Evolutionary conservation across 2,888 invertebrate species (phyloP).

Genomic region (Cosmopolites sordidus): DNA sequence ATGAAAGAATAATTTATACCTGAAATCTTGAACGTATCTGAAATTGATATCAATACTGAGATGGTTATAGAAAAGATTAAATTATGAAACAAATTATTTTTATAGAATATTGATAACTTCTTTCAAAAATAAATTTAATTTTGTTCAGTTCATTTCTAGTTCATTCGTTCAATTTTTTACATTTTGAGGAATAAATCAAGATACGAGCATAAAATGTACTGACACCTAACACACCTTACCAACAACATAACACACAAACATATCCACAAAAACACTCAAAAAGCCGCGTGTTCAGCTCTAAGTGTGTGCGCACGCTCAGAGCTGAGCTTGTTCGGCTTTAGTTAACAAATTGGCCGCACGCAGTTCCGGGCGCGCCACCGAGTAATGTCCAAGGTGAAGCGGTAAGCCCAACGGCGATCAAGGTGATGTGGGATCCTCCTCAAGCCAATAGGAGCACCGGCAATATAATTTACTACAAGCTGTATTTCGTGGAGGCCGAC

Average conservation of each 20-base stretch:
- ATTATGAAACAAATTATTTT: too few relatives aligned
- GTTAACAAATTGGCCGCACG: conserved; percentile 35
- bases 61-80: too few relatives aligned
- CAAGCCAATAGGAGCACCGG: conserved; percentile 88
- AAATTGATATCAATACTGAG: too few relatives aligned
- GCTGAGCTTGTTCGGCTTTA: conserved; percentile 8
- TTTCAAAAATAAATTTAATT: too few relatives aligned
- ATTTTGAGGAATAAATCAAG: too few relatives aligned
- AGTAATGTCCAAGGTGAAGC: conserved; percentile 88
- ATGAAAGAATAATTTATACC: too few relatives aligned
- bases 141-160: too few relatives aligned
- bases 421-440: conserved; percentile 90
- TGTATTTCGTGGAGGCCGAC: conserved; percentile 82
- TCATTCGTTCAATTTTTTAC: too few relatives aligned
- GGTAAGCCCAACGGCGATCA: conserved; percentile 82
- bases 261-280: neutral
- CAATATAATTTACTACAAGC: conserved; percentile 90
- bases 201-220: too few relatives aligned
- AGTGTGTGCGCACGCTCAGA: neutral
- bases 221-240: neutral
- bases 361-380: conserved; percentile 96
- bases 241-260: conserved; percentile 38
- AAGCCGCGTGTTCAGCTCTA: neutral
- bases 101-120: too few relatives aligned
- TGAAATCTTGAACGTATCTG: too few relatives aligned